phyloP scores from a whole-genome alignment of 1,140 invertebrate species.

The Papilio polyxenes region DNA sequence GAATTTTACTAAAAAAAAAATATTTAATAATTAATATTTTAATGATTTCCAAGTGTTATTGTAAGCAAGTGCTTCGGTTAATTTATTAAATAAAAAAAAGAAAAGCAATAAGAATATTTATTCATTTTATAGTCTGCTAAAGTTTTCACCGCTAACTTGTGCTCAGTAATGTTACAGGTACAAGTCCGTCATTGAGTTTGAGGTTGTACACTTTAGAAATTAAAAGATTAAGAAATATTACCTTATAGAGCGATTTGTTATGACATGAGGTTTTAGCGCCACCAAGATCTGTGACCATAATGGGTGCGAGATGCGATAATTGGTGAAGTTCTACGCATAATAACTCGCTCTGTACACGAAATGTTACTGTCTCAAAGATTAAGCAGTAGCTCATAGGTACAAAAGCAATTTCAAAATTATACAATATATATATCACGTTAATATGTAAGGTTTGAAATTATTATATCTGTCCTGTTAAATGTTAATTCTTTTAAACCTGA shows the following conservation, averaged over 20 bases:
- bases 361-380: conserved; percentile 55
- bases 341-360: conserved; percentile 61
- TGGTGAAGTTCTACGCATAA: conserved; percentile 71
- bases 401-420: neutral
- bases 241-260: conserved; percentile 30
- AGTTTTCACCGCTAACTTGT: neutral
- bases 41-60: neutral
- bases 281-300: conserved; percentile 61
- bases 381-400: conserved; percentile 40
- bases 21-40: too few relatives aligned
- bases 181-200: neutral
- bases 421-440: too few relatives aligned
- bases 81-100: too few relatives aligned
- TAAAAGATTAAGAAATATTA: conserved; percentile 32
- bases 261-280: conserved; percentile 56
- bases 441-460: neutral
- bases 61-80: too few relatives aligned
- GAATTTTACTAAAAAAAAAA: too few relatives aligned
- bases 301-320: conserved; percentile 68
- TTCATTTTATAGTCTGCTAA: too few relatives aligned
- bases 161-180: neutral
- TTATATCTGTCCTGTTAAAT: neutral
- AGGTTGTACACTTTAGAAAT: neutral
- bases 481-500: too few relatives aligned
- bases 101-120: neutral